Conservation (phyloP, 2,113 vertebrate genomes). For the Microtus pennsylvanicus region DNA sequence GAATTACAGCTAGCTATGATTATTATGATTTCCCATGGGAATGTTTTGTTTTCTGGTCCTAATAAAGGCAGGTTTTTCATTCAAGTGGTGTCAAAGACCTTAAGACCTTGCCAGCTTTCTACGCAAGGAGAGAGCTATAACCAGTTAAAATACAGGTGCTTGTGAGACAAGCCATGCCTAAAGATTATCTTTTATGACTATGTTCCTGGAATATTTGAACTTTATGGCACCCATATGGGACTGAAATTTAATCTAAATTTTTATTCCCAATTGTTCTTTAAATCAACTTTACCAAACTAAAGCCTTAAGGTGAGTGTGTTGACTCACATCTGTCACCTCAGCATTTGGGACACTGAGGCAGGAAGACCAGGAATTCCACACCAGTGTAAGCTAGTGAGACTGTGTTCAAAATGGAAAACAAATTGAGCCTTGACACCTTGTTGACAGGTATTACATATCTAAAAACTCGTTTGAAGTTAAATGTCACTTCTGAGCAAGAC, state of each 20-base stretch:
- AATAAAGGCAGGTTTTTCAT: neutral
- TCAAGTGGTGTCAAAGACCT: neutral
- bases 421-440: neutral
- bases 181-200: neutral
- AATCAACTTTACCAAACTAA: neutral
- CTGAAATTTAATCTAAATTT: slow-evolving; percentile 3
- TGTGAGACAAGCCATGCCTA: neutral
- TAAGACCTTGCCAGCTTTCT: neutral
- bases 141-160: neutral
- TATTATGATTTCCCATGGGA: neutral
- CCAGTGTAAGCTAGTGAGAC: neutral
- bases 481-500: neutral
- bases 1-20: neutral
- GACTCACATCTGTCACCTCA: too few relatives aligned
- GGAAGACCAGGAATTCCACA: neutral
- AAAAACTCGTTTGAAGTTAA: neutral
- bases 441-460: neutral
- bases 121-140: neutral
- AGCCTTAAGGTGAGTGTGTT: neutral
- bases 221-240: neutral
- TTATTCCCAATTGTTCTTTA: neutral
- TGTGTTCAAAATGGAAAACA: neutral
- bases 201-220: neutral
- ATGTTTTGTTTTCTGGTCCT: neutral
- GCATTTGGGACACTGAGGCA: neutral